Base-by-base conservation (phyloP, 1,140 invertebrate genomes). In the Zophobas atratus region DNA sequence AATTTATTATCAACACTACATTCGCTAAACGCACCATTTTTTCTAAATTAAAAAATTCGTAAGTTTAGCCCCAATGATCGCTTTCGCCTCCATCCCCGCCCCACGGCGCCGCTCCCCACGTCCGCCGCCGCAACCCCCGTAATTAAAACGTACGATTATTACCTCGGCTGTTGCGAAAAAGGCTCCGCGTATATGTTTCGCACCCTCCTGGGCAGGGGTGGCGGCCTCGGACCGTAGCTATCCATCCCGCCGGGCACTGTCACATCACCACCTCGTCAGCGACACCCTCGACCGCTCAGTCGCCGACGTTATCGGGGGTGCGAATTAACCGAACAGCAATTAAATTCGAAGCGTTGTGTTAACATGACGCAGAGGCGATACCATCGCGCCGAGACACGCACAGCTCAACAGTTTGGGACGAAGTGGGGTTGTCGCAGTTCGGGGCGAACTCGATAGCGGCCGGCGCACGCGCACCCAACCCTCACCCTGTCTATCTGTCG, bases 111-210 rank as follows among this genome's bases (percentile, higher is more conserved):
- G 20, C 20, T 20, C 20, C 20, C 20, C 20, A 20, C 20, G 20
- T 20, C 20, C 20, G 20, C 20, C 20, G 20, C 20, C 20, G 20
- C 20, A 20, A 20, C 20, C 20, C 20, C 20, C 33, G 36, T 77
- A 77, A 73, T 74, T 51, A 77, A 55, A 72, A 78, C 20, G 70
- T 75, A 72, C 79, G 72, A 60, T 75, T 55, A 77, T 83, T 87
- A 87, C 86, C 86, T 89, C 80, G 88, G 85, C 81, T 89, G 88
- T 80, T 89, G 88, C 72, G 87, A 86, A 84, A 89, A 89, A 76
- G 89, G 89, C 80, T 89, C 89, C 34, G 89, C 89, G 82, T 89
- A 89, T 77, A 89, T 89, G 81, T 89, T 89, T 72, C 89, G 84
- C 76, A 89, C 87, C 67, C 88, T 87, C 55, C 88, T 86, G 56